A percentile compares a stretch with the other conserved stretches of the same genome.
phyloP scores from a whole-genome alignment of 1,140 invertebrate genomes.

The Drosophila mojavensis region DNA sequence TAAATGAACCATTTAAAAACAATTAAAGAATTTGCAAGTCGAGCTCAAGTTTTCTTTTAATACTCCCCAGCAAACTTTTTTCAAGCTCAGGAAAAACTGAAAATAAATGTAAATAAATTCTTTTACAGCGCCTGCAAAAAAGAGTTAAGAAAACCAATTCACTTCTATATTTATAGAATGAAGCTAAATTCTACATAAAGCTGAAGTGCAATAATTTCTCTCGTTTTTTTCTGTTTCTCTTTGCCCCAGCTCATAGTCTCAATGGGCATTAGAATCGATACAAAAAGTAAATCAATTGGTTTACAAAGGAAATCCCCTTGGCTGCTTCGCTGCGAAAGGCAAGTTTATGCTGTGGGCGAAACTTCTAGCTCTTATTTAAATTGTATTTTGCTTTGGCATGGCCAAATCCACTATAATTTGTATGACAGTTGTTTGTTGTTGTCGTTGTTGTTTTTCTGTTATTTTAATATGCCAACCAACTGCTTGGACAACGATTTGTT shows the following conservation, averaged over 20 bases:
- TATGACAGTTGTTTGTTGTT: not conserved
- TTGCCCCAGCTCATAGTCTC: constrained; percentile 1
- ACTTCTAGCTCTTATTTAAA: not conserved
- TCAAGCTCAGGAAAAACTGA: not conserved
- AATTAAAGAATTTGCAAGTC: too few relatives aligned
- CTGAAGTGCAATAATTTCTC: constrained; percentile 17
- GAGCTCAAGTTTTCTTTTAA: too few relatives aligned
- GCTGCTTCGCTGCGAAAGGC: not conserved
- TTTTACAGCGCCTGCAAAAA: not conserved
- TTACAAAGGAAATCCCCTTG: not conserved
- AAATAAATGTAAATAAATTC: not conserved
- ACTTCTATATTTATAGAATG: too few relatives aligned
- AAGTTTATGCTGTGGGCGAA: not conserved
- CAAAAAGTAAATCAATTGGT: not conserved
- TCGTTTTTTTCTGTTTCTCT: too few relatives aligned
- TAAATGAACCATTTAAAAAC: too few relatives aligned
- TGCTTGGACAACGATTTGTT: constrained; percentile 53
- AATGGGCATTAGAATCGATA: constrained; percentile 4
- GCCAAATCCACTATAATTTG: constrained; percentile 13
- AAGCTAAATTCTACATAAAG: constrained; percentile 3
- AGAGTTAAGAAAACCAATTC: not conserved
- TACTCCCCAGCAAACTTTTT: not conserved
- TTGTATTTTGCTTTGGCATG: constrained; percentile 2
- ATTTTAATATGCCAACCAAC: constrained; percentile 15
- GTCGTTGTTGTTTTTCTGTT: not conserved